Base-by-base conservation (phyloP, 2,888 invertebrate species). In the Drosophila leonis region DNA sequence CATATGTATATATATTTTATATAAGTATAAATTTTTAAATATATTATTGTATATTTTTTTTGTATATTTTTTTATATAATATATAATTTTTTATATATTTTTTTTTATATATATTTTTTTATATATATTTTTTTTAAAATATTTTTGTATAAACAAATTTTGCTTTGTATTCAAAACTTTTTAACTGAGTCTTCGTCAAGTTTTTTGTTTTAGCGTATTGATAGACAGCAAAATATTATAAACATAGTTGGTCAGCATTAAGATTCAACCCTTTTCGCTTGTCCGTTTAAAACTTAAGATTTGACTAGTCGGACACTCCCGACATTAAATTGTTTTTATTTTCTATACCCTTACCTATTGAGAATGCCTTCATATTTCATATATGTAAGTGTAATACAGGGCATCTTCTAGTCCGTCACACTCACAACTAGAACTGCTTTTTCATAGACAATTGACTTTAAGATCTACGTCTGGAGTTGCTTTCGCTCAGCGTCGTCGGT, bases 381-480 rank as follows among this genome's bases (percentile, higher is more conserved):
- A 37, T 2, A 41, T 2, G 15, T 2, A 10, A 20, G 4, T 20
- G 9, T 12, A n/a, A n/a, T n/a, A 20, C 3, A 20, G 12, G 20
- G n/a, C 18, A 48, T 18, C 29, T 29, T 10, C 27, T 29, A 10
- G 48, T n/a, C n/a, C 4, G 6, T n/a, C 48, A 49, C n/a, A 49
- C n/a, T 31, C 3, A 12, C 48, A 31, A 7, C 18, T 18, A 7
- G 12, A 31, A 7, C 8, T 33, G 13, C 31, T 20, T 31, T 20
- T 52, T 49, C 63, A 56, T 64, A 60, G 59, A 55, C 63, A 55
- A 51, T 69, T 60, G 62, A 57, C 48, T 48, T 44, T 63, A 56
- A 63, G 29, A 10, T 31, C 29, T 18, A 13, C 29, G 46, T 41
- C 20, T 27, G 46, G 31, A 15, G 55, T 41, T 54, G 74, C 33